Base-by-base conservation (phyloP, 2,113 vertebrate genomes). In the Lonchura striata region DNA sequence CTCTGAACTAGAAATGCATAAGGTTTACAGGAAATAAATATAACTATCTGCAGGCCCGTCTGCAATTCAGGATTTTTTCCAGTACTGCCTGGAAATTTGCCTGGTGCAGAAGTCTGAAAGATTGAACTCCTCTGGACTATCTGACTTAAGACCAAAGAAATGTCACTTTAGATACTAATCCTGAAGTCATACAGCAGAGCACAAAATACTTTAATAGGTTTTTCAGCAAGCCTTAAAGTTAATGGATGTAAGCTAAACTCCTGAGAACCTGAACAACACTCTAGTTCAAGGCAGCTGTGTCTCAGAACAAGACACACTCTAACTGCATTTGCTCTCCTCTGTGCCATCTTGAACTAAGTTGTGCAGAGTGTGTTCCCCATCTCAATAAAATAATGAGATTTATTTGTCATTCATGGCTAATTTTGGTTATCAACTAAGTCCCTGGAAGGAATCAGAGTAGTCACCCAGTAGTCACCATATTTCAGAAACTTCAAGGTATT, bases 341-440 rank as follows among this genome's bases (percentile, higher is more conserved):
- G 8, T 15, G 21, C 68, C 54, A 19, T 56, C n/a, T 52, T 56
- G 15, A 82, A 5, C 7, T 23, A 59, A 60, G n/a, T 14, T 60
- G 13, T 31, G 30, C 11, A 71, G 47, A 13, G 5, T 44, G 3
- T 56, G 30, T 5, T 7, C 12, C 4, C 8, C 7, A 2, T 19
- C 11, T 18, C 12, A 41, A 1, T 50, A 75, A 82, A 74, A 88
- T 33, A 5, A 66, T 27, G 6, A 66, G 30, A 1, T 78, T 50
- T 56, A 60, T 59, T 24, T 8, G 2, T 52, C 0, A 0, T 49
- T 80, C 41, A 13, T 46, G 33, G 5, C 10, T 56, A 25, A 33
- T 80, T 85, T 76, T 88, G 18, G 10, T 82, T 56, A 53, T 21
- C 23, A 77, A 24, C 11, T 50, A 63, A 46, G n/a, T 86, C 10